These are phyloP conservation scores for Strix aluco DNA, from an alignment of 2,113 vertebrate species.

Conservation along the genomic window DNA sequence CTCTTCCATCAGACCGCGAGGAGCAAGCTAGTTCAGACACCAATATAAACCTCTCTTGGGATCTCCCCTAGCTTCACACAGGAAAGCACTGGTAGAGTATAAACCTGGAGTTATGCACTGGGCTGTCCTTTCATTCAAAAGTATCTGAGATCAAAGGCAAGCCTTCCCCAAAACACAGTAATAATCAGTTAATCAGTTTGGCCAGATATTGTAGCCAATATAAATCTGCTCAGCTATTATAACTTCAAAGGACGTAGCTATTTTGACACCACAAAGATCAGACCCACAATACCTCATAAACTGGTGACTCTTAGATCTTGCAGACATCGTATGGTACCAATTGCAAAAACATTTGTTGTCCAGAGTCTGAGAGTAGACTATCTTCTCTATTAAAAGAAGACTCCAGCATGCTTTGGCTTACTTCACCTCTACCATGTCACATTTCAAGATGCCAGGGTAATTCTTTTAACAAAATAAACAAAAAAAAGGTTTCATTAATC, in stretches of 20 bases:
- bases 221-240: not conserved
- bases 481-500: not conserved
- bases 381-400: not conserved
- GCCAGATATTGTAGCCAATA: not conserved
- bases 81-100: not conserved
- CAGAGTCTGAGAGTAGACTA: not conserved
- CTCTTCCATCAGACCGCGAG: not conserved
- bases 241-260: not conserved
- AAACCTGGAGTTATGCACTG: not conserved
- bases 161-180: not conserved
- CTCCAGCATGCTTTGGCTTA: not conserved
- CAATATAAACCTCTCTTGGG: not conserved
- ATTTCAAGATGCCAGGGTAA: not conserved
- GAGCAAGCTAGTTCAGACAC: not conserved
- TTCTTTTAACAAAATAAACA: not conserved
- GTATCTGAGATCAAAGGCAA: not conserved
- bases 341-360: conserved; percentile 10
- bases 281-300: not conserved
- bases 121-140: not conserved
- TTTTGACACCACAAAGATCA: not conserved
- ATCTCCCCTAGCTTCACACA: not conserved
- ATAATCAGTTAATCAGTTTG: not conserved
- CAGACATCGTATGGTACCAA: not conserved
- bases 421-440: not conserved
- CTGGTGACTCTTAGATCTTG: not conserved